Conservation (phyloP, 2,113 vertebrate species). For the Catharus fuscescens region DNA sequence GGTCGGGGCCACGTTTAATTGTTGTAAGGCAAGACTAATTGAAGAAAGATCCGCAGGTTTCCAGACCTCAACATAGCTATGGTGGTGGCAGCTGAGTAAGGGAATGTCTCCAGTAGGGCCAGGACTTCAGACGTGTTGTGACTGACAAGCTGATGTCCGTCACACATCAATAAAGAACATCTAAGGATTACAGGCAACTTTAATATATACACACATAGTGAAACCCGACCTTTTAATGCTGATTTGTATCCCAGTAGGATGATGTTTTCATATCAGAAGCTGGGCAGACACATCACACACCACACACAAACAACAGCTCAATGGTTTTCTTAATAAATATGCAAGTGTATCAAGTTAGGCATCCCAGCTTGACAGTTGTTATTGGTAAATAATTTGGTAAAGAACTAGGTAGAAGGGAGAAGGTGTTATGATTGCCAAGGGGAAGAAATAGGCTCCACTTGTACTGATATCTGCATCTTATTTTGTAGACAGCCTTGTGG, state of each 20-base stretch:
- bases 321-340: background rate
- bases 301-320: background rate
- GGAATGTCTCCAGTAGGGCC: background rate
- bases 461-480: background rate
- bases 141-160: background rate
- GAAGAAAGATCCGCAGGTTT: background rate
- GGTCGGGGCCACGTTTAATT: background rate
- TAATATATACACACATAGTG: rapidly evolving
- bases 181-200: background rate
- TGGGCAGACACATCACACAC: background rate
- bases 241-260: background rate
- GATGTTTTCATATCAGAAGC: background rate
- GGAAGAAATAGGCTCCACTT: background rate
- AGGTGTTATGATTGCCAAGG: background rate
- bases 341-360: background rate
- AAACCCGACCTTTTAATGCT: background rate
- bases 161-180: background rate
- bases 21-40: background rate
- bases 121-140: background rate
- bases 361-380: background rate
- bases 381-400: background rate
- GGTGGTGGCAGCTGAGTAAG: background rate
- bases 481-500: constrained; percentile 84
- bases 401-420: background rate
- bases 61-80: background rate